phyloP scores from a whole-genome alignment of 2,113 vertebrate genomes.

The Platysteira castanea region DNA sequence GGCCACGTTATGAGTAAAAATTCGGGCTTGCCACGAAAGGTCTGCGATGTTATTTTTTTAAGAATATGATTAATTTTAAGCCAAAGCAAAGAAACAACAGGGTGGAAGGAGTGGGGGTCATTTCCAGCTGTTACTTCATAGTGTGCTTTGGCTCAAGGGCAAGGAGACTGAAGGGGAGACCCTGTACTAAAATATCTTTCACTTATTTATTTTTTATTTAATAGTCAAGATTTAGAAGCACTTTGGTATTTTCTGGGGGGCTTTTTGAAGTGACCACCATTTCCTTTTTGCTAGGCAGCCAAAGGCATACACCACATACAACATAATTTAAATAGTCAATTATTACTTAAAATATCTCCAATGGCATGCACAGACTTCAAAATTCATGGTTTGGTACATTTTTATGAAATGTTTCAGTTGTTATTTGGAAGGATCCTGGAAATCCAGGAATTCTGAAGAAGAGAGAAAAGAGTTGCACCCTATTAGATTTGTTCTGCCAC shows the following conservation, averaged over 20 bases:
- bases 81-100: slow-evolving; percentile 60
- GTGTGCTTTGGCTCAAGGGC: slow-evolving; percentile 54
- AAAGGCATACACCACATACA: background rate
- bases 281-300: background rate
- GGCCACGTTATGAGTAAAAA: slow-evolving; percentile 22
- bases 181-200: slow-evolving; percentile 61
- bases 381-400: background rate
- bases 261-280: slow-evolving; percentile 12
- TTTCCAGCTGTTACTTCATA: slow-evolving; percentile 60
- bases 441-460: background rate
- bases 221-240: slow-evolving; percentile 29
- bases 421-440: background rate
- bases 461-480: background rate
- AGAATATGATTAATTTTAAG: slow-evolving; percentile 60
- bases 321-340: background rate
- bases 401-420: background rate
- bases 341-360: slow-evolving; percentile 2
- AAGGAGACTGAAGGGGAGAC: slow-evolving; percentile 54
- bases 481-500: background rate
- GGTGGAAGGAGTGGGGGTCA: slow-evolving; percentile 48
- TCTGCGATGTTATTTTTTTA: background rate
- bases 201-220: background rate
- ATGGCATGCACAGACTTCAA: background rate
- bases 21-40: background rate
- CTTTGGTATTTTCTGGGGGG: background rate